These are phyloP conservation scores for Sminthopsis crassicaudata DNA, from an alignment of 2,113 vertebrate species.

Conservation along the genomic window DNA sequence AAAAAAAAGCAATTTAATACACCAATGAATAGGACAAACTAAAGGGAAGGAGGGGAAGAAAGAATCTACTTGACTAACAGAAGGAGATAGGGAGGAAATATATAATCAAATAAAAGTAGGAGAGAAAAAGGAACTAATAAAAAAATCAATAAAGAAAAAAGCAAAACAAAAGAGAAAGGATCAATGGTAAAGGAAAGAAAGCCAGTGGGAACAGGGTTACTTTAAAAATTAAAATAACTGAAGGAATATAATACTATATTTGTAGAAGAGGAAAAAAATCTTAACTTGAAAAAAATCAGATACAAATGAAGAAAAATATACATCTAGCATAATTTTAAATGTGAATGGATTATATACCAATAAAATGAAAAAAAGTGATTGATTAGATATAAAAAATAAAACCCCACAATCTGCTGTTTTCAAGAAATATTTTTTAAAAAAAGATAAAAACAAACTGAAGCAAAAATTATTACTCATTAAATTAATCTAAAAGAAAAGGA, in stretches of 20 bases:
- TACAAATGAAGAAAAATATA: neutral
- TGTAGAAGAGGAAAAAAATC: neutral
- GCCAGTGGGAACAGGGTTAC: neutral
- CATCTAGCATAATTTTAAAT: neutral
- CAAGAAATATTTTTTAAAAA: neutral
- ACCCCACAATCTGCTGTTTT: neutral
- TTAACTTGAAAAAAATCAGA: neutral
- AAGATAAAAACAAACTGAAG: neutral
- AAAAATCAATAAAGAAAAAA: neutral
- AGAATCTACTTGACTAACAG: no score
- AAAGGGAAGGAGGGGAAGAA: no score
- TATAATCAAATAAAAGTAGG: no score
- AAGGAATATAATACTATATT: neutral
- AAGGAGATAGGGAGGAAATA: no score
- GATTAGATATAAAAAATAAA: no score
- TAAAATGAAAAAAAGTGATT: neutral
- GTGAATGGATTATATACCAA: neutral
- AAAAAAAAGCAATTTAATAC: no score
- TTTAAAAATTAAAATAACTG: neutral
- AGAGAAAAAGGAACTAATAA: no score
- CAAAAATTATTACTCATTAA: neutral
- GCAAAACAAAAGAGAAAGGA: neutral
- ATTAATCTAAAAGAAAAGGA: neutral
- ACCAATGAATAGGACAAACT: no score
- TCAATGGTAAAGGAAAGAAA: neutral